phyloP scores from a whole-genome alignment of 2,888 invertebrate genomes.

The Orthosia gracilis region DNA sequence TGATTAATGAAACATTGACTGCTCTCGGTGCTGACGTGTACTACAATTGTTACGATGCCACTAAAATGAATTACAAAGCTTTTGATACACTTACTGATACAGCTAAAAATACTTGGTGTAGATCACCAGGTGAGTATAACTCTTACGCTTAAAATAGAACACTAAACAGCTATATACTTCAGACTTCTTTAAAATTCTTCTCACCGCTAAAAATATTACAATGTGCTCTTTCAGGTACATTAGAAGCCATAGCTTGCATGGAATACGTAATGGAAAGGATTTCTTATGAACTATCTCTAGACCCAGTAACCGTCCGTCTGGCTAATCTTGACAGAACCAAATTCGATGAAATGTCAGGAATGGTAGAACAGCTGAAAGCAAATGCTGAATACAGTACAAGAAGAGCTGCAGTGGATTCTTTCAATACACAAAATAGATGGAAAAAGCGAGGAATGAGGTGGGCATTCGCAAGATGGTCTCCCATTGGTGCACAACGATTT shows the following conservation, averaged over 20 bases:
- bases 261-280: constrained; percentile 93
- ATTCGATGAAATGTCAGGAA: constrained; percentile 76
- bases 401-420: constrained; percentile 85
- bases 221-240: constrained; percentile 75
- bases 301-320: constrained; percentile 90
- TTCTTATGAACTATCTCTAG: constrained; percentile 86
- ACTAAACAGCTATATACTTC: too few relatives aligned
- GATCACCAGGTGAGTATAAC: constrained; percentile 74
- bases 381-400: constrained; percentile 83
- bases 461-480: constrained; percentile 92
- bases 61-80: constrained; percentile 71
- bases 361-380: constrained; percentile 88
- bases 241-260: constrained; percentile 90
- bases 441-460: constrained; percentile 93
- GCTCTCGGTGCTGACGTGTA: constrained; percentile 53
- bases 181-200: neutral
- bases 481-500: constrained; percentile 66
- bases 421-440: constrained; percentile 93
- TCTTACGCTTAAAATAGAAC: too few relatives aligned
- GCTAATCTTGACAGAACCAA: constrained; percentile 84
- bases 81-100: constrained; percentile 77
- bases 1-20: constrained; percentile 72
- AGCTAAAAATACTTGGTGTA: constrained; percentile 76
- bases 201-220: neutral
- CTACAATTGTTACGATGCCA: constrained; percentile 74